Evolutionary conservation across 2,113 vertebrate species (phyloP), one percentile per base, ranked within the genome.

Genomic region (Ammodramus savannarum): DNA sequence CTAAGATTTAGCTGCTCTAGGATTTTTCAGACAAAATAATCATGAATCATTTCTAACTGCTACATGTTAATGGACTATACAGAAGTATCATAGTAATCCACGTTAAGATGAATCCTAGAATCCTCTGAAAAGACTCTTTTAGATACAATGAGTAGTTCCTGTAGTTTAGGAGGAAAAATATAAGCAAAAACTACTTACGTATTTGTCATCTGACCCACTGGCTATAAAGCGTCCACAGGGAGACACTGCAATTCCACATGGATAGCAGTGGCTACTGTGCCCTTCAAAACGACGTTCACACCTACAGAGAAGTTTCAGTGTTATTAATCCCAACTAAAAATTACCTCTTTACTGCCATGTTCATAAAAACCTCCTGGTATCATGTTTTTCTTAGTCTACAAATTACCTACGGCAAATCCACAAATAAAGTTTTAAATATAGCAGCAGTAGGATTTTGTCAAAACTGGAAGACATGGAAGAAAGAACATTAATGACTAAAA

Each of bases 141-240:
- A 34, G 41, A 9, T 21, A 72, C 48, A 83, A 23, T 10, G 15
- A 84, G 15, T 5, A 65, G 8, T 9, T 90, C 12, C 21, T 59
- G 11, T 16, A 27, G 9, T 31, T 72, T 46, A 34, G 19, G 16
- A 87, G 7, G 41, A 87, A 85, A 74, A 74, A 89, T 9, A 90
- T 9, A 90, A 82, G 7, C 18, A 73, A 68, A 94, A 87, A 13
- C 12, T 87, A 97, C 98, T 95, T 96, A 99, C 99, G 10, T 95
- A 97, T 97, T 98, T 98, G 94, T 99, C 98, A 90, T 99, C 99
- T 5, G 99, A 99, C 39, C 99, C 99, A 48, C 98, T 98, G 26
- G 98, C 98, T 95, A 99, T 97, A 44, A 98, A 98, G 6, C 92
- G 96, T 8, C 99, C 98, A 39, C 99, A 99, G 2, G 99, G 98